Evolutionary conservation across 1,140 invertebrate genomes (phyloP), one percentile per base, ranked within the genome.

Genomic region (Meloidogyne floridensis): DNA sequence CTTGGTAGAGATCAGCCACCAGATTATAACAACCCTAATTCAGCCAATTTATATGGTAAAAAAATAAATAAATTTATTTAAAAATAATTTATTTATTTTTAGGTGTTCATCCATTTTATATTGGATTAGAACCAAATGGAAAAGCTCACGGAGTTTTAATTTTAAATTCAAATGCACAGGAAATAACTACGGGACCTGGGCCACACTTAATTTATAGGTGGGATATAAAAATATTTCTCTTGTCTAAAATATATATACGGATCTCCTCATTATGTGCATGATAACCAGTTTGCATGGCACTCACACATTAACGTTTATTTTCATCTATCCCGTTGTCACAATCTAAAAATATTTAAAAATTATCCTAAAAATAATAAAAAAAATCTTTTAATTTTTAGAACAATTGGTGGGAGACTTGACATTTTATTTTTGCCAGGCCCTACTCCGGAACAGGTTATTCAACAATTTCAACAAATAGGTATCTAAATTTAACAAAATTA

Each of bases 71-170:
- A n/a, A 5, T 78, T 10, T 11, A 80, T 43, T 20, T 84, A 10
- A 18, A 54, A 54, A 81, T 13, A 32, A 32, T 80, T 20, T 43
- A n/a, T n/a, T 11, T 18, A 18, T 69, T 32, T 42, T 9, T 54
- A 87, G 92, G 92, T 53, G 91, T 92, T 15, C 92, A 93, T 81
- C 92, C 92, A n/a, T 92, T 92, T 83, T 93, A 92, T 85, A 91
- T 91, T 72, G 91, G 90, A 70, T 76, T 93, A 8, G 92, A 93
- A 84, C 87, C 91, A 53, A 90, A 91, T 82, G 91, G 91, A 11
- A 91, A 91, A 75, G 88, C 91, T 20, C 91, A 92, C 78, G 92
- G 91, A 6, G 91, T 92, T 18, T 86, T 92, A 9, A 84, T 92
- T 20, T 82, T 92, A 2, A 92, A 92, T 87, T 91, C 90, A 65